These are phyloP conservation scores for Otocyon megalotis DNA, from an alignment of 2,113 vertebrate species.

Conservation along the genomic window DNA sequence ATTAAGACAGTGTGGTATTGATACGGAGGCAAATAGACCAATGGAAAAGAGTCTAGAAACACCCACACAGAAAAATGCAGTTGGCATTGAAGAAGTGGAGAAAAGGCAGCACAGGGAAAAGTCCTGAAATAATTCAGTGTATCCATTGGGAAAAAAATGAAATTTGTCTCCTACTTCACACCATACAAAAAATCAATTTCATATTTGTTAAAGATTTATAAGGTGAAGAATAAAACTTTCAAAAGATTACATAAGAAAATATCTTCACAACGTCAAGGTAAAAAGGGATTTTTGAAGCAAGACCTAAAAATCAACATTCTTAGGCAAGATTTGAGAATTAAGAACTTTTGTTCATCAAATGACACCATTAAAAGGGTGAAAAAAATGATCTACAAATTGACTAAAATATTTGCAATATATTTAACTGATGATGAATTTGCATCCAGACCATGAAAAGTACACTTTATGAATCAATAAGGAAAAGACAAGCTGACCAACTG, in stretches of 20 bases:
- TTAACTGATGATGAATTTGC: background rate
- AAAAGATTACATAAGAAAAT: conserved; percentile 7
- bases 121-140: background rate
- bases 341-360: conserved; percentile 3
- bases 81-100: background rate
- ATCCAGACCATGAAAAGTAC: background rate
- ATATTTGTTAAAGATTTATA: conserved; percentile 41
- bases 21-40: background rate
- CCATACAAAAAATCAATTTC: conserved; percentile 14
- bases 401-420: background rate
- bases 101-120: background rate
- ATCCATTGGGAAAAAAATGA: background rate
- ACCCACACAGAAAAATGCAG: background rate
- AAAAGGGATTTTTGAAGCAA: conserved; percentile 53
- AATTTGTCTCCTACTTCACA: conserved; percentile 3
- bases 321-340: conserved; percentile 47
- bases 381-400: background rate
- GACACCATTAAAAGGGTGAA: background rate
- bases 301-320: conserved; percentile 12
- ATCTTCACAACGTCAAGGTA: background rate
- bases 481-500: background rate
- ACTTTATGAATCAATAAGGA: background rate
- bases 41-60: background rate
- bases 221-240: conserved; percentile 18
- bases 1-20: background rate